Base-by-base conservation (phyloP, 2,888 invertebrate genomes). In the Macrostomum cliftonense region DNA sequence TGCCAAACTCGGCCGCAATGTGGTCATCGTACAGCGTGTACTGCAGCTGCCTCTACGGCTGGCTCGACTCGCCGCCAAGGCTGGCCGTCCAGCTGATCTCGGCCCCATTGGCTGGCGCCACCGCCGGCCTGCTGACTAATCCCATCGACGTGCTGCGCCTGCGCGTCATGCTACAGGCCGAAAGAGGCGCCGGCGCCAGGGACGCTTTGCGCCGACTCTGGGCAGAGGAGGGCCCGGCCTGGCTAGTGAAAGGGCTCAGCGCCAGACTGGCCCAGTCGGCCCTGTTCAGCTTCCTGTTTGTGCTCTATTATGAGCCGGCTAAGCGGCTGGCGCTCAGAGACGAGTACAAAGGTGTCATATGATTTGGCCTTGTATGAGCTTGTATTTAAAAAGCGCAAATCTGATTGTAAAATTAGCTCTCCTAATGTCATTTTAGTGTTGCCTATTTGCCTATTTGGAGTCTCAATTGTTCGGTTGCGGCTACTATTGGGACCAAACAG, bases 241-340 rank as follows among this genome's bases (percentile, higher is more conserved):
- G 91, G 64, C 84, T 91, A 64, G 78, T 80, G 37, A 95, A 93
- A 70, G 93, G 86, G 46, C 75, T 95, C 14, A 83, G 88, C 2
- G 89, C 93, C 2, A 76, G 95, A 13, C 75, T 93, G 20, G 80
- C 88, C 45, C 89, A 89, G 72, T 88, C 89, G 0, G 82, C 85
- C 39, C 81, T 84, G 55, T 91, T 88, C 72, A 88, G 88, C 56
- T 87, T 87, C 73, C 83, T 85, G 61, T 85, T 93, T 62, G 89
- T 93, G 56, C 74, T 91, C 47, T 89, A 91, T 9, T 95, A 95
- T 65, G 93, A 95, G 74, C 86, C 83, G 42, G 85, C 95, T 55
- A 95, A 95, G 70, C 77, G 89, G 45, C 78, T 85, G 58, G 84
- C 88, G 52, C 76, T 95, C 38, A 80, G 81, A 61, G 86, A 89